A percentile compares a stretch with the other conserved stretches of the same genome.
phyloP scores from a whole-genome alignment of 1,140 invertebrate species.

The Trichonephila clavata region DNA sequence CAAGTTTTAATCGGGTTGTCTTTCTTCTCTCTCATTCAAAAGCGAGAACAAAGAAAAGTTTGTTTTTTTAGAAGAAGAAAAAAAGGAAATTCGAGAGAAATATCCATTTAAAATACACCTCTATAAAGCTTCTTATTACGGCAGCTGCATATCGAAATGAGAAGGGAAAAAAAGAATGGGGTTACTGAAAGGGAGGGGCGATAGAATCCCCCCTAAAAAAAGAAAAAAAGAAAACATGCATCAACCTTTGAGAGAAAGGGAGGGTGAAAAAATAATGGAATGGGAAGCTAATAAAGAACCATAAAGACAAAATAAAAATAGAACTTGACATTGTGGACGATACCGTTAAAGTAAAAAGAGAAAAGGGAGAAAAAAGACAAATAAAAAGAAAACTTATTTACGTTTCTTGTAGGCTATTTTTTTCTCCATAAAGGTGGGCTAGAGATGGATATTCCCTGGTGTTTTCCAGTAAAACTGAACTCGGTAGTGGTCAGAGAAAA shows the following conservation, averaged over 20 bases:
- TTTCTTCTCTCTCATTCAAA: conserved; percentile 35
- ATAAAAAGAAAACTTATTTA: conserved; percentile 34
- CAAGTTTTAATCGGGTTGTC: conserved; percentile 59
- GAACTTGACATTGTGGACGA: conserved; percentile 20
- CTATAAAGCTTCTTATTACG: conserved; percentile 44
- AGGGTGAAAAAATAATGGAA: neutral
- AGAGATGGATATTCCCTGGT: conserved; percentile 12
- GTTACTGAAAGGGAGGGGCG: neutral
- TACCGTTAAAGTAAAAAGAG: neutral
- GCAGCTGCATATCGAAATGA: conserved; percentile 10
- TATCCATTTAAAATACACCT: conserved; percentile 45
- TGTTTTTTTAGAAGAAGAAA: neutral
- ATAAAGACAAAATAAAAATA: conserved; percentile 19
- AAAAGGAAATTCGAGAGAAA: conserved; percentile 12
- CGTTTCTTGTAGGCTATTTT: neutral
- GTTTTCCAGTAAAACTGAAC: neutral
- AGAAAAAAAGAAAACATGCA: neutral
- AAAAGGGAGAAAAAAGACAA: neutral
- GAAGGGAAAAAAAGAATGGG: neutral
- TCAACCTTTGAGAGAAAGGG: neutral
- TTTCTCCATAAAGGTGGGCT: neutral
- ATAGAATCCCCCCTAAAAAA: neutral
- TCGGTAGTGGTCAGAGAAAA: neutral
- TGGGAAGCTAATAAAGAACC: conserved; percentile 1
- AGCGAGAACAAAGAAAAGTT: conserved; percentile 39